Conservation (phyloP, 1,140 invertebrate species). For the Gyrodactylus bullatarudis region DNA sequence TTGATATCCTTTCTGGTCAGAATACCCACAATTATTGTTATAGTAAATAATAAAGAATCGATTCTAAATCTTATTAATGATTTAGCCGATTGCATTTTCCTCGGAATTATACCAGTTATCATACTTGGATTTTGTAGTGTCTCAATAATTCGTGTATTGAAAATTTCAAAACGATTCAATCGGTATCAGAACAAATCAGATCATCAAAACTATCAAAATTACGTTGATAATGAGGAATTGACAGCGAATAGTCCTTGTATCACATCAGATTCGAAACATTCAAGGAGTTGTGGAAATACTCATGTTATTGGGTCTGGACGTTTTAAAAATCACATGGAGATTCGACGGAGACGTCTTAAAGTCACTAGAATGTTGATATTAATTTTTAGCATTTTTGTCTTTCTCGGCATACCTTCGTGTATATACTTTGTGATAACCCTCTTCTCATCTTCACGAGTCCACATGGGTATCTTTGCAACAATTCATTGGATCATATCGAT, state of each 20-base stretch:
- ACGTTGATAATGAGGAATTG: too few species aligned
- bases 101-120: not conserved
- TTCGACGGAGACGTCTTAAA: not conserved
- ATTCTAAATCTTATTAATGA: not conserved
- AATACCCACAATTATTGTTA: not conserved
- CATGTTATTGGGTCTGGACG: too few species aligned
- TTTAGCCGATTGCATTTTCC: not conserved
- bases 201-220: too few species aligned
- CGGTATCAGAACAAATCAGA: not conserved
- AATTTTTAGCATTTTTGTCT: not conserved
- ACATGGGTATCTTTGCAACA: not conserved
- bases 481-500: not conserved
- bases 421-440: not conserved
- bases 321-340: not conserved
- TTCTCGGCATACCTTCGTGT: not conserved
- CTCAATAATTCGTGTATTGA: not conserved
- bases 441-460: not conserved
- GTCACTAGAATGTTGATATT: not conserved
- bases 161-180: constrained; percentile 1
- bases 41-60: not conserved
- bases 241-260: too few species aligned
- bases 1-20: not conserved
- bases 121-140: not conserved
- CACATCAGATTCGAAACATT: too few species aligned
- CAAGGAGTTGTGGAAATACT: too few species aligned